Conservation (phyloP, 2,888 invertebrate genomes). For the Cheilosia vernalis region DNA sequence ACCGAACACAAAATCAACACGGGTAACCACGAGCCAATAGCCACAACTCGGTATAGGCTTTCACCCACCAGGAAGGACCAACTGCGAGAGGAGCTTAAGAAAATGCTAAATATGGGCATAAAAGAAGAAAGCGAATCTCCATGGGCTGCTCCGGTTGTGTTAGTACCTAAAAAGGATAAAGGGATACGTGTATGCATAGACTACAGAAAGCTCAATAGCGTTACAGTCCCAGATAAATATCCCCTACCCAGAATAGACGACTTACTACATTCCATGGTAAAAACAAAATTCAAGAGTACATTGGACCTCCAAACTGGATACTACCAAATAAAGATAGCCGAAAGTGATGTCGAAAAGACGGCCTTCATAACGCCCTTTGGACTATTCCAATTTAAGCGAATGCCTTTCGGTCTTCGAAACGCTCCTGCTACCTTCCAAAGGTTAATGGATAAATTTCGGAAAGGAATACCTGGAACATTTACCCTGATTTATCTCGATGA, state of each 20-base stretch:
- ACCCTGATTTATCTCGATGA: constrained; percentile 77
- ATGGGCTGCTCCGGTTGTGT: constrained; percentile 75
- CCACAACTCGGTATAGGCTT: constrained; percentile 46
- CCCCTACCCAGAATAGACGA: constrained; percentile 82
- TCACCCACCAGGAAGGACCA: constrained; percentile 25
- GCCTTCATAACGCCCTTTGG: constrained; percentile 60
- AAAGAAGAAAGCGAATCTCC: constrained; percentile 81
- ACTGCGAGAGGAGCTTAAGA: constrained; percentile 76
- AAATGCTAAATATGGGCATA: constrained; percentile 76
- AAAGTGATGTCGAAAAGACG: constrained; percentile 61
- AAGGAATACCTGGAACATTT: constrained; percentile 62
- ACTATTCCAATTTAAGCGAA: constrained; percentile 50
- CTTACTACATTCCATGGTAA: background rate
- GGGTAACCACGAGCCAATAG: constrained; percentile 41
- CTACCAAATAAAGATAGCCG: constrained; percentile 48
- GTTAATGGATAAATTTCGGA: constrained; percentile 77
- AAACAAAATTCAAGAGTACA: background rate
- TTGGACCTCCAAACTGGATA: constrained; percentile 44
- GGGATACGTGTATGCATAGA: constrained; percentile 77
- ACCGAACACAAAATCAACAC: constrained; percentile 45
- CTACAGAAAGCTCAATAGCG: constrained; percentile 77
- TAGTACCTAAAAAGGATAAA: constrained; percentile 77
- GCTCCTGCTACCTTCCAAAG: constrained; percentile 61
- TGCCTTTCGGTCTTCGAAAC: constrained; percentile 61
- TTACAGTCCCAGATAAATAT: constrained; percentile 79